These are phyloP conservation scores for Exocentrus adspersus DNA, from an alignment of 2,888 invertebrate genomes.

Conservation along the genomic window DNA sequence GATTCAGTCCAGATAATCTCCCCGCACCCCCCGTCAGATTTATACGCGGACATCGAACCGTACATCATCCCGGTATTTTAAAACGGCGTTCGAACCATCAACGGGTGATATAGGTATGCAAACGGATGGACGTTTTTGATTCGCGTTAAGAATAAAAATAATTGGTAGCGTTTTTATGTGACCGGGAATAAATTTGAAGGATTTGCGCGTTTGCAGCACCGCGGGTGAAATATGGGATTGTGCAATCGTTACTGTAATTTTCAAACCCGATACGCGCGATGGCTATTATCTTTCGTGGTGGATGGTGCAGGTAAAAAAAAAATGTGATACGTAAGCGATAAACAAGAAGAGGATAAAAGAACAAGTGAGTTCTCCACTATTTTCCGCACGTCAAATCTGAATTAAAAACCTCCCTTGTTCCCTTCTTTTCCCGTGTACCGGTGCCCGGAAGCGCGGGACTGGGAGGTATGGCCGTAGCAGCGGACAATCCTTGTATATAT, in stretches of 20 bases:
- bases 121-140: constrained; percentile 20
- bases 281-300: too few relatives aligned
- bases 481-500: constrained; percentile 3
- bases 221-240: too few relatives aligned
- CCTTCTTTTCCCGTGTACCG: background rate
- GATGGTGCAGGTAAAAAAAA: too few relatives aligned
- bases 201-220: background rate
- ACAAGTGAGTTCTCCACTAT: too few relatives aligned
- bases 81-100: constrained; percentile 15
- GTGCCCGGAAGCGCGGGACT: background rate
- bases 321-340: too few relatives aligned
- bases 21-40: background rate
- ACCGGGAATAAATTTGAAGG: constrained; percentile 8
- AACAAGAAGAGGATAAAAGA: too few relatives aligned
- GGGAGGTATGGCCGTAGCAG: too few relatives aligned
- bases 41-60: constrained; percentile 10
- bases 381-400: too few relatives aligned
- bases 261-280: too few relatives aligned
- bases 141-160: constrained; percentile 14
- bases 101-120: too few relatives aligned
- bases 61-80: constrained; percentile 10
- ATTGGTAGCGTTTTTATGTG: background rate
- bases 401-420: background rate
- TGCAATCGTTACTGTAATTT: too few relatives aligned
- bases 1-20: constrained; percentile 3